Conservation (phyloP, 2,797 vertebrate species). For the Hyperoplus immaculatus region DNA sequence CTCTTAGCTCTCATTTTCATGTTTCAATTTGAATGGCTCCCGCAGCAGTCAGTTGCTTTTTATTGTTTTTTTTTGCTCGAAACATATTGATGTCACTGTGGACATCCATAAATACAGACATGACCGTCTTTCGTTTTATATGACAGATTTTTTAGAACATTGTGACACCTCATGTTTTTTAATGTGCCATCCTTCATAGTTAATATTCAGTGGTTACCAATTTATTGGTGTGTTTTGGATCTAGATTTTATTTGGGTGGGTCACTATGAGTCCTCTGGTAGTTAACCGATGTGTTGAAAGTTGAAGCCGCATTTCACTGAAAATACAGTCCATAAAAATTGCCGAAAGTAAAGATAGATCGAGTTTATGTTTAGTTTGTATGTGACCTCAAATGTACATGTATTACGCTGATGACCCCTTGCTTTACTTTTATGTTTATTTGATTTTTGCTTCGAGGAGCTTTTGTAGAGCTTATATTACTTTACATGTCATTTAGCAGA, state of each 20-base stretch:
- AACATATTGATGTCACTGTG: conserved; percentile 21
- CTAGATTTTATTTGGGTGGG: not conserved
- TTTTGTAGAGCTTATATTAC: not conserved
- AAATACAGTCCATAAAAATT: not conserved
- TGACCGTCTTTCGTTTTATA: conserved; percentile 11
- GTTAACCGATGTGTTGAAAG: not conserved
- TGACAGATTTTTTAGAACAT: conserved; percentile 15
- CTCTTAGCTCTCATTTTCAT: not conserved
- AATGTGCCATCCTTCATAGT: conserved; percentile 15
- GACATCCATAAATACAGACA: conserved; percentile 26
- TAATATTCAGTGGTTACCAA: conserved; percentile 11
- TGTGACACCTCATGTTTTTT: conserved; percentile 20
- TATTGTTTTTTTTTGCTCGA: conserved; percentile 15
- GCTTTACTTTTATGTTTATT: not conserved
- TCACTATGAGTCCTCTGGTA: not conserved
- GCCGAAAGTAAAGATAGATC: not conserved
- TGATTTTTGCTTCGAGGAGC: not conserved
- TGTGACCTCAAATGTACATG: not conserved
- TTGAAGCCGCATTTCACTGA: not conserved
- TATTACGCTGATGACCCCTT: not conserved
- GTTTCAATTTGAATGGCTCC: not conserved
- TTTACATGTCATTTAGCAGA: too few relatives aligned
- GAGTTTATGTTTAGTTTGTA: not conserved
- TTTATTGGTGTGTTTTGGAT: conserved; percentile 3
- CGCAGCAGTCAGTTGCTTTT: conserved; percentile 12